Conservation (phyloP, 2,113 vertebrate species). For the Lamprologus ornatipinnis region DNA sequence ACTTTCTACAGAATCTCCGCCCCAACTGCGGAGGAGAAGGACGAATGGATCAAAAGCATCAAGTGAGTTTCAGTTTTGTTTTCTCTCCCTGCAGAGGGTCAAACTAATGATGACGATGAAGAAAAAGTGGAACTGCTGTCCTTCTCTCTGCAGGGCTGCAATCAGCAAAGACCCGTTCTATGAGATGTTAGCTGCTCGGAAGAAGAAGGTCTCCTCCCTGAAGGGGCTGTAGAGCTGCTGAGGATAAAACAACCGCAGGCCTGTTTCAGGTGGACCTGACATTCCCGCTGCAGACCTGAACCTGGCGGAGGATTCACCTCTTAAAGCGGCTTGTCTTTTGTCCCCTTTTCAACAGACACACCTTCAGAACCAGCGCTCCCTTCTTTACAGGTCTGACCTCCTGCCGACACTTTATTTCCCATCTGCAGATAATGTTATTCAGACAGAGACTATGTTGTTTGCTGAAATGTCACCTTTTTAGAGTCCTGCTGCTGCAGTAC, state of each 20-base stretch:
- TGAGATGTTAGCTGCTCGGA: slow-evolving; percentile 93
- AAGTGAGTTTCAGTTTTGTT: slow-evolving; percentile 73
- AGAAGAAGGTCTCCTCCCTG: slow-evolving; percentile 93
- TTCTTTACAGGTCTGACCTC: not conserved
- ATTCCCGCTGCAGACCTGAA: not conserved
- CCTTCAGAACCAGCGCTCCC: not conserved
- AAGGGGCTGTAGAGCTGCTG: slow-evolving; percentile 77
- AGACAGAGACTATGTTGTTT: not conserved
- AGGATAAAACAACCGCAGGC: not conserved
- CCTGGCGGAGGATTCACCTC: not conserved
- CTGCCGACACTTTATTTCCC: not conserved
- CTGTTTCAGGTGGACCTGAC: not conserved
- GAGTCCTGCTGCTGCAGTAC: not conserved
- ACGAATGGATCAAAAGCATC: slow-evolving; percentile 96
- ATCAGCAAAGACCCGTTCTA: slow-evolving; percentile 98
- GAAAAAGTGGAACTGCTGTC: not conserved
- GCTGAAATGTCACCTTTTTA: not conserved
- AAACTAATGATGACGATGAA: not conserved
- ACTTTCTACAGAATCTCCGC: slow-evolving; percentile 95
- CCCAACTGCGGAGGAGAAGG: slow-evolving; percentile 88
- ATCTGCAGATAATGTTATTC: not conserved
- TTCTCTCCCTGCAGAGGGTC: not conserved
- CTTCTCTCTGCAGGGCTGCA: slow-evolving; percentile 76
- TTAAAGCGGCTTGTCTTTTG: not conserved
- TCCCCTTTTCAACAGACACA: not conserved